Conservation (phyloP, 2,888 invertebrate species). For the Anodontia alba region DNA sequence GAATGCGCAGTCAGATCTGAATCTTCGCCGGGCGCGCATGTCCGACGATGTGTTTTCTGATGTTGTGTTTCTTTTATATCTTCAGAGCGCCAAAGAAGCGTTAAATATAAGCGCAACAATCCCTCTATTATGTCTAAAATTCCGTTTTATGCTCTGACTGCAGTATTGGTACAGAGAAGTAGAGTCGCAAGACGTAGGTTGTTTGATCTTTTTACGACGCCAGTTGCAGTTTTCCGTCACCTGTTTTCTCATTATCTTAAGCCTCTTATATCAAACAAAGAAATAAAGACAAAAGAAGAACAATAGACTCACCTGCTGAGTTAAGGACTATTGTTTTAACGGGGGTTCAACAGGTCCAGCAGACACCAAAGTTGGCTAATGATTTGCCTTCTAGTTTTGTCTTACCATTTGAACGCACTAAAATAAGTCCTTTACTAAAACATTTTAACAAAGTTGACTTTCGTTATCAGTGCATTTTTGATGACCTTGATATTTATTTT, state of each 20-base stretch:
- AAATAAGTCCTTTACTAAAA: neutral
- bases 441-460: neutral
- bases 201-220: neutral
- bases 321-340: constrained; percentile 1
- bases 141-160: neutral
- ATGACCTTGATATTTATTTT: neutral
- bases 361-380: neutral
- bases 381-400: neutral
- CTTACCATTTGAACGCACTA: neutral
- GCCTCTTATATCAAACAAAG: neutral
- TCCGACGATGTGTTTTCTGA: no score
- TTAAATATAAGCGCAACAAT: neutral
- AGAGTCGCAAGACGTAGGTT: neutral
- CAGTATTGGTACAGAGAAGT: neutral
- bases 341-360: neutral
- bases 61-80: no score
- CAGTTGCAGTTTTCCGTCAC: neutral
- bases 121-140: neutral
- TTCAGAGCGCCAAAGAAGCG: neutral
- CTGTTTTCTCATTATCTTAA: constrained; percentile 8
- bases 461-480: neutral
- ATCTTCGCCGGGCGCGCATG: no score
- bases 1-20: no score
- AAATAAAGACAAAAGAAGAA: neutral
- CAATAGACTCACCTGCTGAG: constrained; percentile 4